Base-by-base conservation (phyloP, 2,113 vertebrate species). In the Sakesphorus luctuosus region DNA sequence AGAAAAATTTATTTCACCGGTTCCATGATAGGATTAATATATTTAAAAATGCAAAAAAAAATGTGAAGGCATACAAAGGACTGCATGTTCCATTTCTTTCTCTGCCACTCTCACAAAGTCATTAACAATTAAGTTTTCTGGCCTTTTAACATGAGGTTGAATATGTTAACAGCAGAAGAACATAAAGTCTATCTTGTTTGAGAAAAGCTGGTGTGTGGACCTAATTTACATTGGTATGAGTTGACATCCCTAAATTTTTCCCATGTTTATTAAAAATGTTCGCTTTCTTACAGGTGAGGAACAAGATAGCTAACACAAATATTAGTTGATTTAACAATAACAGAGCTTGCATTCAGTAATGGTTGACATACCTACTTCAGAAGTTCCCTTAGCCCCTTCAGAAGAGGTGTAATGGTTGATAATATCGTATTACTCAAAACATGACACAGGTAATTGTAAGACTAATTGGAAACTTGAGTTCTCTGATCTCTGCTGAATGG, bases 391-490 rank as follows among this genome's bases (percentile, higher is more conserved):
- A 44, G 21, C 46, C 52, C 13, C 84, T 84, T 66, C 52, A 87
- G 63, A 58, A 82, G 40, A 76, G 29, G 16, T 77, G 18, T 58
- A 58, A 61, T 47, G 7, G 50, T 49, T 87, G 31, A 52, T 63
- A 38, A 40, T 47, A 55, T 49, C 84, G 50, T 44, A 67, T 84
- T 89, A 66, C 44, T 80, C 52, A 65, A 90, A 92, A 91, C 74
- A 76, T 23, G 24, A 86, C 26, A 68, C 18, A 33, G 9, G 4
- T 74, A 68, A 85, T 72, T 84, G 36, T 91, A 94, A 87, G 38
- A 86, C 85, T 90, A 86, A 92, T 71, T 84, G n/a, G 33, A 90
- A 92, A 75, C 15, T 73, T 7, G 10, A 59, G 18, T 93, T 90
- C 18, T 84, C 18, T 87, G 40, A 46, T 66, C 53, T 56, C 58